Conservation (phyloP, 2,888 invertebrate species). For the Nycteola revayana region DNA sequence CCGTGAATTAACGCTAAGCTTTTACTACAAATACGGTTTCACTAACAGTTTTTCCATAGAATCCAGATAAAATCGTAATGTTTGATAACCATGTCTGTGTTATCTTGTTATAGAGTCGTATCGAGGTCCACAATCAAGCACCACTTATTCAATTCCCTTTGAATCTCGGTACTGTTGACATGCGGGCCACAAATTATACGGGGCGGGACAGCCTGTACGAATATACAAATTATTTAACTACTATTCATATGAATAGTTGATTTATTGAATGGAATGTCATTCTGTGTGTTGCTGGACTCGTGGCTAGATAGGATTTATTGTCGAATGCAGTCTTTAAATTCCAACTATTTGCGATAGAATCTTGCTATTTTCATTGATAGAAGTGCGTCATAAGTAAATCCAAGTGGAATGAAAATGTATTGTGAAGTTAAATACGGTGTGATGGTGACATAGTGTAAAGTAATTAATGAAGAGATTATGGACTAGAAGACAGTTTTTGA, state of each 20-base stretch:
- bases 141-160: constrained; percentile 39
- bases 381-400: too few species aligned
- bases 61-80: constrained; percentile 26
- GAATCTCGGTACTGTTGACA: constrained; percentile 35
- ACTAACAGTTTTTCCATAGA: constrained; percentile 23
- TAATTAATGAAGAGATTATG: too few species aligned
- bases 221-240: constrained; percentile 54
- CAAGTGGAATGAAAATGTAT: too few species aligned
- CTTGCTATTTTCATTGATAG: too few species aligned
- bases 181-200: constrained; percentile 48
- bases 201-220: constrained; percentile 36
- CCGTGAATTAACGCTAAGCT: too few species aligned
- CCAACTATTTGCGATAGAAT: too few species aligned
- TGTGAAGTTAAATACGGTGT: too few species aligned
- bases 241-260: constrained; percentile 42
- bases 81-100: constrained; percentile 19
- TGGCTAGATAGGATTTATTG: too few species aligned
- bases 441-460: too few species aligned
- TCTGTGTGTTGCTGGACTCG: constrained; percentile 3
- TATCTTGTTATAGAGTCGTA: constrained; percentile 29
- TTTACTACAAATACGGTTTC: too few species aligned
- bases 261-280: constrained; percentile 35
- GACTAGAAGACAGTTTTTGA: too few species aligned
- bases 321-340: too few species aligned
- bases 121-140: constrained; percentile 27